Percentiles rank a stretch among this genome's conserved stretches.
Evolutionary conservation across 2,113 vertebrate genomes (phyloP).

Genomic region (Chlamydotis undulata): DNA sequence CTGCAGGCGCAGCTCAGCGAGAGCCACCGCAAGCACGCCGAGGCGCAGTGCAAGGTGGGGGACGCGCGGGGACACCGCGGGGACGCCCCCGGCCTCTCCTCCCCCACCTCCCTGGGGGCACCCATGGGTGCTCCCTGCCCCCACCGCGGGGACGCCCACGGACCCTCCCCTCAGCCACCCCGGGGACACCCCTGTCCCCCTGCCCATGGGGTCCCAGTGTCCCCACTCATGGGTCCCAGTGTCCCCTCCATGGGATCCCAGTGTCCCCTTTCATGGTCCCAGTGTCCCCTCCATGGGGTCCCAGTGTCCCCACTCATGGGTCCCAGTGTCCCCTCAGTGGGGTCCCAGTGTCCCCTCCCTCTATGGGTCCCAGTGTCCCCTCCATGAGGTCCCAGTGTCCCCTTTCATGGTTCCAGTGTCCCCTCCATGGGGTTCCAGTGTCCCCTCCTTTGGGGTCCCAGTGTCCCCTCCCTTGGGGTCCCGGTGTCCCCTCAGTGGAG

Average conservation of each 20-base stretch:
- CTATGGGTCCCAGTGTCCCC: background rate
- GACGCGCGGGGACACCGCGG: background rate
- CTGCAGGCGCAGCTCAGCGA: slow-evolving; percentile 70
- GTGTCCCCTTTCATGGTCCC: background rate
- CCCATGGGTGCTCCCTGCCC: background rate
- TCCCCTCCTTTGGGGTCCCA: no score
- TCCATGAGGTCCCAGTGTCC: no score
- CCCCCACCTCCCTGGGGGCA: background rate
- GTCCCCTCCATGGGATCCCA: no score
- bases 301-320: rapidly evolving
- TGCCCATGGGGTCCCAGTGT: no score
- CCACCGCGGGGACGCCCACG: background rate
- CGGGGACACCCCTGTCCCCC: background rate
- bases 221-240: rapidly evolving
- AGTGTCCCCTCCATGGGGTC: background rate
- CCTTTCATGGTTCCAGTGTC: no score
- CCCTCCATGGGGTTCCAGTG: no score
- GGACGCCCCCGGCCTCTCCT: background rate
- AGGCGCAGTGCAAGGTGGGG: slow-evolving; percentile 84
- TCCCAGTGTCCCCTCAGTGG: no score
- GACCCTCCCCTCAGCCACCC: background rate
- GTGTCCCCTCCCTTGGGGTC: no score
- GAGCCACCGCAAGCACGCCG: slow-evolving; percentile 89
- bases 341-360: background rate
- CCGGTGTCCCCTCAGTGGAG: no score